phyloP scores from a whole-genome alignment of 2,888 invertebrate species.

The Philaethria dido region DNA sequence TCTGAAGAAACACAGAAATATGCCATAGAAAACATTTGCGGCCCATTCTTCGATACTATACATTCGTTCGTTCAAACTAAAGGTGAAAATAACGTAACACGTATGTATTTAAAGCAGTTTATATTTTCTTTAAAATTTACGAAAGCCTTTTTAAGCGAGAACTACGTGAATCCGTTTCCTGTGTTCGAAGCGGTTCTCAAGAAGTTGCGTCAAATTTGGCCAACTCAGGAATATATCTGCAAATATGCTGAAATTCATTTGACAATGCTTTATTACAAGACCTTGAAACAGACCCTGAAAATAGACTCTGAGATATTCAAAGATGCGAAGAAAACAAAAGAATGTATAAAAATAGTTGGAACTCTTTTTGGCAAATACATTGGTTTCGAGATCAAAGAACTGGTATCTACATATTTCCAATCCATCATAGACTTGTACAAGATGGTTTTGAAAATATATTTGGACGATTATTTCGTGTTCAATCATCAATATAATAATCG shows the following conservation, averaged over 20 bases:
- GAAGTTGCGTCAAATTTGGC: constrained; percentile 54
- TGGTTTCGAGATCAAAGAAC: constrained; percentile 52
- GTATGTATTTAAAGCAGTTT: constrained; percentile 48
- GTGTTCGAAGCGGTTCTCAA: constrained; percentile 54
- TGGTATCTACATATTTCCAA: constrained; percentile 54
- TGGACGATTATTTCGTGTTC: constrained; percentile 43
- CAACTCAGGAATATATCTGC: constrained; percentile 54
- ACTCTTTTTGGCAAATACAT: constrained; percentile 56
- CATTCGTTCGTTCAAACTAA: constrained; percentile 38
- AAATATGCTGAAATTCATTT: constrained; percentile 55
- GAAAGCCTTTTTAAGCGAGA: constrained; percentile 52
- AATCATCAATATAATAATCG: constrained; percentile 17
- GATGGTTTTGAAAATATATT: constrained; percentile 46
- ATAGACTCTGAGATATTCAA: constrained; percentile 53
- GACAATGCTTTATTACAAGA: constrained; percentile 60
- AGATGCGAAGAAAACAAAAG: constrained; percentile 46
- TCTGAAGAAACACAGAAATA: constrained; percentile 49
- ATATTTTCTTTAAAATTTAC: constrained; percentile 54
- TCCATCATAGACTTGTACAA: constrained; percentile 56
- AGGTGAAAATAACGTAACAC: constrained; percentile 25
- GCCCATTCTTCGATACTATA: constrained; percentile 53
- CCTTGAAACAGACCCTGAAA: constrained; percentile 54
- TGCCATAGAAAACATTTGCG: constrained; percentile 51
- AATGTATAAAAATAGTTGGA: constrained; percentile 56
- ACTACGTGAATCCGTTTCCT: constrained; percentile 54